These are phyloP conservation scores for Saccostrea echinata DNA, from an alignment of 1,140 invertebrate genomes.

Conservation along the genomic window DNA sequence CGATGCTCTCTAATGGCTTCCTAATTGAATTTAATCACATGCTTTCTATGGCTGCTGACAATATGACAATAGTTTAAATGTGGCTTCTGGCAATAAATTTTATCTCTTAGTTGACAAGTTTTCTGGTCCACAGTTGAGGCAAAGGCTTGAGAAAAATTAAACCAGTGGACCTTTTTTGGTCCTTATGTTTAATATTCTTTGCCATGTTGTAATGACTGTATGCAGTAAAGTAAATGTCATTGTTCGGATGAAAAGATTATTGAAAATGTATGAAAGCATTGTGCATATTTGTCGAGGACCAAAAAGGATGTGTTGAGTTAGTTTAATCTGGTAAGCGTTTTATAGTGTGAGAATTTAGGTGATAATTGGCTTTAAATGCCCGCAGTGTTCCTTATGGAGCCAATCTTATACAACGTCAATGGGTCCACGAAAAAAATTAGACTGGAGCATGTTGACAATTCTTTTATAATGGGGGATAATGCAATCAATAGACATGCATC, in stretches of 20 bases:
- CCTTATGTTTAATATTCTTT: background rate
- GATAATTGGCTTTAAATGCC: slow-evolving; percentile 35
- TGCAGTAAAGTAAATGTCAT: background rate
- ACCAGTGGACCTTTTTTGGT: background rate
- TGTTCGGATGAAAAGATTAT: slow-evolving; percentile 11
- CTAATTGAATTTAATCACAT: background rate
- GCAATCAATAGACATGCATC: slow-evolving; percentile 18
- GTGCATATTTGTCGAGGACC: background rate
- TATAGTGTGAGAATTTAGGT: background rate
- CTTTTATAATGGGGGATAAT: background rate
- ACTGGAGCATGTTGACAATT: slow-evolving; percentile 21
- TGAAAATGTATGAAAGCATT: background rate
- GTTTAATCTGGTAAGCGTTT: background rate
- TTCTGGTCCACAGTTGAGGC: background rate
- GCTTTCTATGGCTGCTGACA: background rate
- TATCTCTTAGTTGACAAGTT: slow-evolving; percentile 12
- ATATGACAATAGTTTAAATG: background rate
- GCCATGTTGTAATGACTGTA: background rate
- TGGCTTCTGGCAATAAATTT: slow-evolving; percentile 20
- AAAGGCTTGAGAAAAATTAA: background rate
- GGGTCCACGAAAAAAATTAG: slow-evolving; percentile 7
- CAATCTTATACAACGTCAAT: slow-evolving; percentile 6
- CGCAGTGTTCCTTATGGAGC: background rate
- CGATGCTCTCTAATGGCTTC: background rate
- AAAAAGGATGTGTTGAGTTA: background rate